Evolutionary conservation across 2,888 invertebrate genomes (phyloP), one percentile per base, ranked within the genome.

Genomic region (Cerastoderma edule): DNA sequence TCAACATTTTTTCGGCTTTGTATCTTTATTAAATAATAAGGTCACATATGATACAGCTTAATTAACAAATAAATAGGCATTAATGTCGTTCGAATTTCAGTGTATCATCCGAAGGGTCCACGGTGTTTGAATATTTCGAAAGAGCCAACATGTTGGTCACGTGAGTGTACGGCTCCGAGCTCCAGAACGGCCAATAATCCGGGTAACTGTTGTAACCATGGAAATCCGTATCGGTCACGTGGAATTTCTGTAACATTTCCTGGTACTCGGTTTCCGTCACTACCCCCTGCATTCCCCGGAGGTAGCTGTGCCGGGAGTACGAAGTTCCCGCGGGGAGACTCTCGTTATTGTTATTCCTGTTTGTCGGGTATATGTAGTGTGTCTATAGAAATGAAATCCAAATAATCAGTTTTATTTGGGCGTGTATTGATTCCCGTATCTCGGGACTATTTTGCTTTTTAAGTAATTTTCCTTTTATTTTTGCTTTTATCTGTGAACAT

Each of bases 101-200:
- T 3, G 39, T 5, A 22, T 6, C 27, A 22, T 8, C 82, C 82
- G 83, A 28, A 35, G 46, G 50, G 56, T 28, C 33, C 82, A 24
- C 90, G 85, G 71, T 90, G 87, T 77, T 89, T 83, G 68, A 88
- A 88, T 72, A 86, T 33, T 85, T 86, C 0, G 87, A 77, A 32
- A 90, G 66, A 1, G 88, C 89, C 46, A 89, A 65, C 77, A 89
- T 80, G 0, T 83, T 79, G 0, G 85, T 86, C 6, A 86, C 83
- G 68, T 89, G 87, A 1, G 90, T 90, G 57, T 88, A 89, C 4
- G 89, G 77, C 6, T 84, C 85, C 0, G 89, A 88, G 24, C 83
- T 84, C 89, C 88, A 90, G 57, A 89, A 87, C 0, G 88, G 89
- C 70, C 88, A 90, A 53, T 79, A 86, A 33, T 65, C 67, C 24